These are phyloP conservation scores for Sapajus apella DNA, from an alignment of 2,113 vertebrate species.

Conservation along the genomic window DNA sequence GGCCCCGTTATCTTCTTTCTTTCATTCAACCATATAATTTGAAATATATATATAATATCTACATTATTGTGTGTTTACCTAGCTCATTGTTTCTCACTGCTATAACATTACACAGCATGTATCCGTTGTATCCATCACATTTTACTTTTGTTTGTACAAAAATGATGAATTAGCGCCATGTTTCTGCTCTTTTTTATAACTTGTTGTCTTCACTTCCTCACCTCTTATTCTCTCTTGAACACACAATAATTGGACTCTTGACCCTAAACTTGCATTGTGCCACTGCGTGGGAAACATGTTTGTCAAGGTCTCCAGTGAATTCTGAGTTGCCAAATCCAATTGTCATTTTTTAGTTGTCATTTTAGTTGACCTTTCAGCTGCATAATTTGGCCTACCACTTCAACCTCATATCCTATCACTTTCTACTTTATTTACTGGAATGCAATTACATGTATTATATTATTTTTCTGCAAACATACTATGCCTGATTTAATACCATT, in stretches of 20 bases:
- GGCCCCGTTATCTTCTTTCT: background rate
- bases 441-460: background rate
- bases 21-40: background rate
- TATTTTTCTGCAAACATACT: background rate
- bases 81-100: background rate
- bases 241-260: background rate
- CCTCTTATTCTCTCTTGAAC: background rate
- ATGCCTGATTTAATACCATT: background rate
- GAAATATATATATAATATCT: background rate
- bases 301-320: background rate
- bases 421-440: background rate
- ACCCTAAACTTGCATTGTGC: background rate
- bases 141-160: slow-evolving; percentile 1
- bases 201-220: background rate
- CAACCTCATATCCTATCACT: background rate
- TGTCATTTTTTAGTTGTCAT: background rate
- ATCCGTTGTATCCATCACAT: background rate
- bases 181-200: slow-evolving; percentile 8
- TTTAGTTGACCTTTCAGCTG: background rate
- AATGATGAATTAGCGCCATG: background rate
- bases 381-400: background rate
- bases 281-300: background rate
- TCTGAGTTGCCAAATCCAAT: background rate
- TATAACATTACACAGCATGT: background rate
- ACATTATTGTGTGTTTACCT: background rate